phyloP scores from a whole-genome alignment of 2,113 vertebrate species.

The Harpagus bidentatus region DNA sequence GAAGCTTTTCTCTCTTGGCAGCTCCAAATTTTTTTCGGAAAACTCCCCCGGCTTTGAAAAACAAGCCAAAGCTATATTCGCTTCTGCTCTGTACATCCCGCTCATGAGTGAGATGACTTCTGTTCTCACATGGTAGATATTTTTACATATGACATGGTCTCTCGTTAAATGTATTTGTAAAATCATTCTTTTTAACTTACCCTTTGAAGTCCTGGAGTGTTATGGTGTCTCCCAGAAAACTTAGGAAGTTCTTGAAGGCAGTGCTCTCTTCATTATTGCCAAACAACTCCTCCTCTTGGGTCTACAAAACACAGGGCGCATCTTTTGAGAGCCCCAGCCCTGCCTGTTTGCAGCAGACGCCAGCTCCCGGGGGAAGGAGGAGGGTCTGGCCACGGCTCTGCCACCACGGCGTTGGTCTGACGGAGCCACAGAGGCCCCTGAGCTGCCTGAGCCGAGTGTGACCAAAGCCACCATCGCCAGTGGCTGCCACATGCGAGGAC shows the following conservation, averaged over 20 bases:
- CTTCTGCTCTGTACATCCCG: slow-evolving; percentile 21
- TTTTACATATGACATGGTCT: slow-evolving; percentile 17
- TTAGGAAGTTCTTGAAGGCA: slow-evolving; percentile 87
- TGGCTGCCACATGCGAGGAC: rapidly evolving
- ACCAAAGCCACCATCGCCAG: not conserved
- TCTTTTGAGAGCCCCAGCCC: not conserved
- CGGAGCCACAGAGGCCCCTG: not conserved
- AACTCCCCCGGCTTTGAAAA: slow-evolving; percentile 30
- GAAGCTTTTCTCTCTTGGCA: slow-evolving; percentile 7
- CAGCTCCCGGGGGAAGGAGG: not conserved
- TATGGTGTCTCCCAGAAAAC: slow-evolving; percentile 87
- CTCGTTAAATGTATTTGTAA: not conserved
- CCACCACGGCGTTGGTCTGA: rapidly evolving
- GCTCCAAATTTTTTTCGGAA: not conserved
- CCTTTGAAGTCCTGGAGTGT: slow-evolving; percentile 94
- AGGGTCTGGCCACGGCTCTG: not conserved
- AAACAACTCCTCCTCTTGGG: slow-evolving; percentile 90
- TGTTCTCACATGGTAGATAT: not conserved
- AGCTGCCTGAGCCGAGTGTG: not conserved
- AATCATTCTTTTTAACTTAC: slow-evolving; percentile 66
- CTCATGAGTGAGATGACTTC: slow-evolving; percentile 17
- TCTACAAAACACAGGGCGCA: slow-evolving; percentile 68
- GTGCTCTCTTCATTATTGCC: slow-evolving; percentile 88
- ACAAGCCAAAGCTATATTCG: slow-evolving; percentile 50
- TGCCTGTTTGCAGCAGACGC: not conserved